Percentiles rank a stretch among this genome's conserved stretches.
Conservation (phyloP, 2,888 invertebrate species). For the Athalia cordata region DNA sequence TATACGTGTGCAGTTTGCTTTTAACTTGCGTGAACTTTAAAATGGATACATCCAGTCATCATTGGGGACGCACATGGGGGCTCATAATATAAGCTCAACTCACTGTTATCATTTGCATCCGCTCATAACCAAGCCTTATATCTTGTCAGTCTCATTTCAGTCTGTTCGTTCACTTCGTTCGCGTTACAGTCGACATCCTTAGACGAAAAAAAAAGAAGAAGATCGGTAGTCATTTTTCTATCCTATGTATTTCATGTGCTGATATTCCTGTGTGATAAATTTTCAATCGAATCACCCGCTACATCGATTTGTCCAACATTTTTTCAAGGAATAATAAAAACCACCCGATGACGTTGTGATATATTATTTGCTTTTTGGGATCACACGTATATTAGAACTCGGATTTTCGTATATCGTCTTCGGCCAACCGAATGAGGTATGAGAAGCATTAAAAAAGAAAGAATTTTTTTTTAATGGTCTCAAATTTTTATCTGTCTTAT, state of each 20-base stretch:
- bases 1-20: background rate
- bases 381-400: no score
- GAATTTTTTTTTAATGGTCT: no score
- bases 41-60: conserved; percentile 33
- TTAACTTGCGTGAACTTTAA: conserved; percentile 33
- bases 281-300: no score
- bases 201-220: background rate
- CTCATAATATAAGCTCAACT: conserved; percentile 40
- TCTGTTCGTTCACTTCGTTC: conserved; percentile 16
- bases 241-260: background rate
- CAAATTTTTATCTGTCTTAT: no score
- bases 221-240: background rate
- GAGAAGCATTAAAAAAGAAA: no score
- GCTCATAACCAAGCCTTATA: conserved; percentile 17
- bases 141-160: conserved; percentile 40
- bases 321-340: no score
- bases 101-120: conserved; percentile 45
- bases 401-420: no score
- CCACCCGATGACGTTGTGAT: no score
- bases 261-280: no score
- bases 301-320: no score
- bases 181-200: background rate
- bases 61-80: conserved; percentile 40
- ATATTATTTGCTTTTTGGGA: no score
- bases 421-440: no score